Evolutionary conservation across 2,888 invertebrate species (phyloP).

Genomic region (Aporophyla lueneburgensis): DNA sequence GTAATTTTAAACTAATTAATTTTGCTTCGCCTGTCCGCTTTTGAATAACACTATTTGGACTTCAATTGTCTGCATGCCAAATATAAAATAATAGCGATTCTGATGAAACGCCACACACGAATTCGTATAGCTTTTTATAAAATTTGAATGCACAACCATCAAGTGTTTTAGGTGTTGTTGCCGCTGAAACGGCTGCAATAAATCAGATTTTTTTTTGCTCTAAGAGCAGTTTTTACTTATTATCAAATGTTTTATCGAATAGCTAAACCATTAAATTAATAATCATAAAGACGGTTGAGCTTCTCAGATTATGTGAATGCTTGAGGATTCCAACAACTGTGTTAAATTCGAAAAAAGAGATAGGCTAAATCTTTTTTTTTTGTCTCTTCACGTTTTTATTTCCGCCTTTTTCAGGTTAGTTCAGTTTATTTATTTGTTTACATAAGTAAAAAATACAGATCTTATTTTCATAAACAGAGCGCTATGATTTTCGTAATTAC

Average conservation of each 20-base stretch:
- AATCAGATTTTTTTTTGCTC: slow-evolving; percentile 49
- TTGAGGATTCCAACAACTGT: neutral
- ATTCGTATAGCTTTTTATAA: slow-evolving; percentile 37
- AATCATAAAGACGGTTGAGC: neutral
- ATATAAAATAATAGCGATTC: slow-evolving; percentile 61
- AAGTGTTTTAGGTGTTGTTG: slow-evolving; percentile 44
- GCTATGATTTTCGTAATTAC: too few relatives aligned
- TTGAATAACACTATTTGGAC: slow-evolving; percentile 70
- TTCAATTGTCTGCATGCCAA: slow-evolving; percentile 67
- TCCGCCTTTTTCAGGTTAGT: neutral
- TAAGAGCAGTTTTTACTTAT: neutral
- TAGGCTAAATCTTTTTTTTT: neutral
- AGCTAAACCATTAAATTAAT: neutral
- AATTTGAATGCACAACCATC: slow-evolving; percentile 42
- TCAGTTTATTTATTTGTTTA: too few relatives aligned
- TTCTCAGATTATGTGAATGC: neutral
- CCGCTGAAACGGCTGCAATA: slow-evolving; percentile 40
- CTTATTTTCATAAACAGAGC: too few relatives aligned
- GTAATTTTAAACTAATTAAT: slow-evolving; percentile 80
- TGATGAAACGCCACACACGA: slow-evolving; percentile 66
- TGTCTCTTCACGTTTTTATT: neutral
- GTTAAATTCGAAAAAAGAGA: neutral
- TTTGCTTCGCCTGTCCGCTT: slow-evolving; percentile 69
- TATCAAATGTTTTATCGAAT: slow-evolving; percentile 6
- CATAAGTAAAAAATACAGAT: too few relatives aligned